Base-by-base conservation (phyloP, 2,113 vertebrate genomes). In the Bambusicola thoracicus region DNA sequence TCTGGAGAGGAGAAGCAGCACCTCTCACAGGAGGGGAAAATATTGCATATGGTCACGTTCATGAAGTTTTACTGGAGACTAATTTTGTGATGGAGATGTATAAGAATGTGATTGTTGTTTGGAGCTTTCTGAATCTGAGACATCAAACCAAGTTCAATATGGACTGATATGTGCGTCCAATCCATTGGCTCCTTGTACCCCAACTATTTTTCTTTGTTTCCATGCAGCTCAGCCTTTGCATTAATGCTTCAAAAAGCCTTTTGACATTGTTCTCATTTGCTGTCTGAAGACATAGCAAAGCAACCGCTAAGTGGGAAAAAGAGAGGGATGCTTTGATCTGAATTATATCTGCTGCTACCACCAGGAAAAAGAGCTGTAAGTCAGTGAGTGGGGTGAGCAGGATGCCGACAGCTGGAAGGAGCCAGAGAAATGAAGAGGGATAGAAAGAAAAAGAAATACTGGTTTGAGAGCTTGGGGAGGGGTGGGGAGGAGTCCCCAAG, bases 371-470 rank as follows among this genome's bases (percentile, higher is more conserved):
- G 79, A 94, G 67, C 85, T 70, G 16, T 15, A 74, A 69, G 80
- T 25, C 30, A 80, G 63, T 5, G 49, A 56, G 81, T 4, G 8
- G 87, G 59, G 87, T 36, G 24, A 89, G 79, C 72, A 77, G 87
- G 72, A 77, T 85, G 62, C 76, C 85, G 90, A 88, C 82, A 93
- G 93, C 94, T 96, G 96, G 93, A 96, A 96, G 59, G 65, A 94
- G 92, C 59, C 88, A 27, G 90, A 96, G 94, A 80, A 91, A 95
- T 94, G 92, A 96, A 96, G 94, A 96, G 96, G 96, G 92, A 96
- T 87, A 96, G 94, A 95, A 94, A 96, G 93, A 94, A 96, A 96
- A 96, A 95, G 94, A 95, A 96, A 96, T 92, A 95, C 82, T 95
- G 85, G 75, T 90, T 95, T 32, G 73, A 16, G 20, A 73, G 87